Conservation (phyloP, 2,113 vertebrate genomes). For the Trinectes maculatus region DNA sequence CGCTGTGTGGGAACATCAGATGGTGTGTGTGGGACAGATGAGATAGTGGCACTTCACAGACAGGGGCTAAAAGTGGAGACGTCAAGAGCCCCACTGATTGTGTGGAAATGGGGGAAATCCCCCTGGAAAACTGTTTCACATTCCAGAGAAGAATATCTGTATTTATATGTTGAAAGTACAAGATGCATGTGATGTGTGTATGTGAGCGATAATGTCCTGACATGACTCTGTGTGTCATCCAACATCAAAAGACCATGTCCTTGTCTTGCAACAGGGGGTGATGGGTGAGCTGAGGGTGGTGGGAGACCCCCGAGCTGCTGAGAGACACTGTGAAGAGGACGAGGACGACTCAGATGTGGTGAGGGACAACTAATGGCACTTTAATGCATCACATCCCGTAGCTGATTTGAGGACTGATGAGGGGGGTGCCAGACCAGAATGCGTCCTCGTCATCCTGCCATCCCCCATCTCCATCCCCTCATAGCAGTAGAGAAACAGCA, state of each 20-base stretch:
- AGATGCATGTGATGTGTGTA: neutral
- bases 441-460: too few species aligned
- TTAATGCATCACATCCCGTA: too few species aligned
- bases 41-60: constrained; percentile 53
- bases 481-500: neutral
- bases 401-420: neutral
- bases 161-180: constrained; percentile 11
- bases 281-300: constrained; percentile 88
- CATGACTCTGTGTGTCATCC: constrained; percentile 1
- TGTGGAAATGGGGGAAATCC: constrained; percentile 25
- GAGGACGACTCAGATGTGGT: constrained; percentile 89
- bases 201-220: too few species aligned
- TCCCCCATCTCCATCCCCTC: neutral
- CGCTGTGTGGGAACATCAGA: constrained; percentile 52
- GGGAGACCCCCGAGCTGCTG: constrained; percentile 84
- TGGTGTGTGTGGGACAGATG: constrained; percentile 3
- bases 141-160: constrained; percentile 23
- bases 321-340: constrained; percentile 88
- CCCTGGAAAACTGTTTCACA: constrained; percentile 14
- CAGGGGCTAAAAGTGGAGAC: constrained; percentile 15
- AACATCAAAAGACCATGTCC: constrained; percentile 14
- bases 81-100: constrained; percentile 49
- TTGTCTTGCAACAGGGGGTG: constrained; percentile 81
- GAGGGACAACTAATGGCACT: constrained; percentile 57
- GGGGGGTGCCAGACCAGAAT: too few species aligned